Conservation (phyloP, 1,140 invertebrate species). For the Melanaphis sacchari region DNA sequence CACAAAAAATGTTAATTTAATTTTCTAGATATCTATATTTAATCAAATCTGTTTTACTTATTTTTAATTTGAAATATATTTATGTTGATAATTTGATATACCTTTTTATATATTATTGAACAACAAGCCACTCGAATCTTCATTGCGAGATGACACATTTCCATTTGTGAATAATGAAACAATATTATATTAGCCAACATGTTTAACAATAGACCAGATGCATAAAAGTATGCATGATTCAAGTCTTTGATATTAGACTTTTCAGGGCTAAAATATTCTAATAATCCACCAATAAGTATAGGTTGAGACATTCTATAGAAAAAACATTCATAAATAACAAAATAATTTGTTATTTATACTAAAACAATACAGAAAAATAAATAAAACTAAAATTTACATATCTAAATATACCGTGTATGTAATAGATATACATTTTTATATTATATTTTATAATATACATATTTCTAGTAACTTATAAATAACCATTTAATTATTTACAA, state of each 20-base stretch:
- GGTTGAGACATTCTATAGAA: slow-evolving; percentile 72
- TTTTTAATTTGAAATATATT: background rate
- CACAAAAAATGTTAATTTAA: background rate
- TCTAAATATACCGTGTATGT: background rate
- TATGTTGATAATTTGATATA: background rate
- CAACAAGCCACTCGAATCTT: slow-evolving; percentile 6
- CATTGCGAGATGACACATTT: background rate
- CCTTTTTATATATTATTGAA: slow-evolving; percentile 10
- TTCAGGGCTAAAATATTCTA: slow-evolving; percentile 73
- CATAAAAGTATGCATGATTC: slow-evolving; percentile 72
- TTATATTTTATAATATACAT: too few species aligned
- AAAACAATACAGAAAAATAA: background rate
- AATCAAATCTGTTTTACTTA: background rate
- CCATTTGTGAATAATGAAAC: slow-evolving; percentile 74
- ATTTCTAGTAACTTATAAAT: background rate
- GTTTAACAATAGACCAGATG: slow-evolving; percentile 72
- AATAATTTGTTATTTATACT: background rate
- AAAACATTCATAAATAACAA: background rate
- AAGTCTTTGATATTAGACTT: slow-evolving; percentile 58
- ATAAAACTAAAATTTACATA: background rate
- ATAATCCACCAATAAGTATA: slow-evolving; percentile 74
- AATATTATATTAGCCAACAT: slow-evolving; percentile 74
- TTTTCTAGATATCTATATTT: background rate
- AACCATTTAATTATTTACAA: too few species aligned
- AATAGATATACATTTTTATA: too few species aligned